Base-by-base conservation (phyloP, 2,888 invertebrate genomes). In the Psylliodes chrysocephalus region DNA sequence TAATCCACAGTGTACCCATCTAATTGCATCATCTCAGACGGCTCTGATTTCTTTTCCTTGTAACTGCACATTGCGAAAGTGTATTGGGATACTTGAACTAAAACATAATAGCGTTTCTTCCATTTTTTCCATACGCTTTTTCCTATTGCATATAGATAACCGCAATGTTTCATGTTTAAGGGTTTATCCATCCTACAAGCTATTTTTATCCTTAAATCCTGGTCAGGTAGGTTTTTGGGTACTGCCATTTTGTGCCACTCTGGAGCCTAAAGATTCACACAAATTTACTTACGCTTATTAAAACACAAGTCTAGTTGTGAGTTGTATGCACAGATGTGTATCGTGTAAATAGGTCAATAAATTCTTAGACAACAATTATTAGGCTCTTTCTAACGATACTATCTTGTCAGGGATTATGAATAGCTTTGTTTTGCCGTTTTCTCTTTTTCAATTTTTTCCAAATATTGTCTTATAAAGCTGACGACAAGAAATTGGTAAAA, bases 61-160 rank as follows among this genome's bases (percentile, higher is more conserved):
- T 98, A 99, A 76, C 96, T 98, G 85, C 99, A 99, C 90, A 99
- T 94, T 44, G 99, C 98, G 86, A 99, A 99, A 35, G 98, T 98
- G 84, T 99, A 99, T 85, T 99, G 99, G 67, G 98, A 98, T 44
- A 98, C 98, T 88, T 99, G 98, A 49, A 99, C 98, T 71, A 99
- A 86, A 70, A 98, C 97, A 88, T 94, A 98, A 84, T 98, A 99
- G 61, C 99, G 88, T 78, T 95, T 94, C 85, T 99, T 99, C 98
- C 98, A 99, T 82, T 98, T 99, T 80, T 98, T 96, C 98, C 99
- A 99, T 1, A 98, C 97, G 64, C 91, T 91, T 85, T 98, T 97
- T 52, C 99, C 95, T 77, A 95, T 89, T n/a, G 94, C 94, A 83
- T 93, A 95, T 47, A 96, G 86, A 81, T 95, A 91, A 3, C 93